phyloP scores from a whole-genome alignment of 2,113 vertebrate species.

The Phrynocephalus versicolor region DNA sequence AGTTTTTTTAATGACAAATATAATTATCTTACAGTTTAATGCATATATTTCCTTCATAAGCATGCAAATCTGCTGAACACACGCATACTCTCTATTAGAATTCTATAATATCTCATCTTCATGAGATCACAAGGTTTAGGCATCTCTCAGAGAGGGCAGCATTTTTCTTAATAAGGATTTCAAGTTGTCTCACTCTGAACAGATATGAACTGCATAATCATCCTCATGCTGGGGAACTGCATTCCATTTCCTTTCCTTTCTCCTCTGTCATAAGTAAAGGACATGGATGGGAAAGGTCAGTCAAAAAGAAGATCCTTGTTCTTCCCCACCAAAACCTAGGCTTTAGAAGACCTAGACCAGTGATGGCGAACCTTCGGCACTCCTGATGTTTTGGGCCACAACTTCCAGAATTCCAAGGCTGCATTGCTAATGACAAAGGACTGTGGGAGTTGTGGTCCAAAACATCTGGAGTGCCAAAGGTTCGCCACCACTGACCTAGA shows the following conservation, averaged over 20 bases:
- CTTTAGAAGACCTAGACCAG: not conserved
- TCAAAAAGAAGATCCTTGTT: not conserved
- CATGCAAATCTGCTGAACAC: not conserved
- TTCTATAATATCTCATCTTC: too few relatives aligned
- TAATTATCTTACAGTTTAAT: not conserved
- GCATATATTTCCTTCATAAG: not conserved
- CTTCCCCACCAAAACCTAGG: not conserved
- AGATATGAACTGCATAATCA: not conserved
- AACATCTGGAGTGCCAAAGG: too few relatives aligned
- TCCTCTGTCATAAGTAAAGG: not conserved
- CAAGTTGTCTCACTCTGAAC: not conserved
- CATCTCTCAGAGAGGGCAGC: not conserved
- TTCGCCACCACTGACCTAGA: too few relatives aligned
- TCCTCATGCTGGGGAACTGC: not conserved
- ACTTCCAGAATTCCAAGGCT: too few relatives aligned
- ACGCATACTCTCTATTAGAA: too few relatives aligned
- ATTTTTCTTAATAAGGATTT: not conserved
- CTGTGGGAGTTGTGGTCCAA: too few relatives aligned
- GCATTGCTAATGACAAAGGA: too few relatives aligned
- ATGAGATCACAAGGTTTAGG: too few relatives aligned
- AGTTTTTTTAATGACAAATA: not conserved
- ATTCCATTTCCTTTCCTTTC: not conserved
- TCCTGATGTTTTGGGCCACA: too few relatives aligned
- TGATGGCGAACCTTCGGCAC: too few relatives aligned
- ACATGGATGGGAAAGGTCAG: not conserved